A percentile compares a stretch with the other conserved stretches of the same genome.
Conservation (phyloP, 1,140 invertebrate species). For the Solenopsis fugax region DNA sequence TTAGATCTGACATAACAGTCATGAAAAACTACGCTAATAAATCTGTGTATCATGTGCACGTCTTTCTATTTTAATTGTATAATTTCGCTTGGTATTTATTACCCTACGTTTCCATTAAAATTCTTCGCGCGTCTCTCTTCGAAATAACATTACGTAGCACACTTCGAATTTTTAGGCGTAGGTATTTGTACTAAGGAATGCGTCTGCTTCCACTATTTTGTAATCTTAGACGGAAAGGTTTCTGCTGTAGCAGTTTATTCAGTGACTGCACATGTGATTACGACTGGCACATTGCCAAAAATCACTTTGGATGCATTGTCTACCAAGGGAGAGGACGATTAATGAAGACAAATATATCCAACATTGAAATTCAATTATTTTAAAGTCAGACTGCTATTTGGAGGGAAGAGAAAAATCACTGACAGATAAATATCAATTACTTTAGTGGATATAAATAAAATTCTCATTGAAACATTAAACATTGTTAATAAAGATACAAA, state of each 20-base stretch:
- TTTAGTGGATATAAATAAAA: not conserved
- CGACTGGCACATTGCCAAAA: slow-evolving; percentile 34
- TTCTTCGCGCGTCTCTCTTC: slow-evolving; percentile 27
- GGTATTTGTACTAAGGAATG: not conserved
- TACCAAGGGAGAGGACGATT: not conserved
- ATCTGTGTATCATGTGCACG: not conserved
- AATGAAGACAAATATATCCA: not conserved
- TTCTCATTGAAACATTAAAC: not conserved
- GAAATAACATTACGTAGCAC: slow-evolving; percentile 40
- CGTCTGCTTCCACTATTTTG: not conserved
- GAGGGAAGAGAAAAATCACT: not conserved
- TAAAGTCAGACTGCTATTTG: not conserved
- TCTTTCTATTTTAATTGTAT: slow-evolving; percentile 1
- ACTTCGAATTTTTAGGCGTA: slow-evolving; percentile 12
- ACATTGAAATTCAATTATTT: slow-evolving; percentile 7
- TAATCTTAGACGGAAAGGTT: not conserved
- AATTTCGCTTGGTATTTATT: slow-evolving; percentile 27
- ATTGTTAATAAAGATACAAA: not conserved
- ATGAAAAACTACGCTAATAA: slow-evolving; percentile 3
- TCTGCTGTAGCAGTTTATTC: slow-evolving; percentile 18
- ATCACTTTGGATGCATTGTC: slow-evolving; percentile 11
- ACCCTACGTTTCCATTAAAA: slow-evolving; percentile 51
- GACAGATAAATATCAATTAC: not conserved
- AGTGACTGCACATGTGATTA: slow-evolving; percentile 13
- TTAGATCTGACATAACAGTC: slow-evolving; percentile 6